Percentiles rank a stretch among this genome's conserved stretches.
These are phyloP conservation scores for Nomada fabriciana DNA, from an alignment of 2,888 invertebrate species.

Conservation along the genomic window DNA sequence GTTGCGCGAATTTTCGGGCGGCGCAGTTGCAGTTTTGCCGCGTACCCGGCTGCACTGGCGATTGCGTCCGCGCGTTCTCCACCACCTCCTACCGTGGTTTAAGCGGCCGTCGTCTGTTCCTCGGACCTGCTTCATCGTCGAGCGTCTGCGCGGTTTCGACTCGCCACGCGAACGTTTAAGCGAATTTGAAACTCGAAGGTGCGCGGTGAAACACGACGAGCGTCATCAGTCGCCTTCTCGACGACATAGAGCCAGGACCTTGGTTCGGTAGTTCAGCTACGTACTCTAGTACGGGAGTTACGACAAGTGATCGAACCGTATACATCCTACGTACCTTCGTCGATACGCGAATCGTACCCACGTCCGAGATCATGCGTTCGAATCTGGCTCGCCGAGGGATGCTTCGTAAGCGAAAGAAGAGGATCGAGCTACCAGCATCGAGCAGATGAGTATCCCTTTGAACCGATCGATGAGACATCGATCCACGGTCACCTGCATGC, in stretches of 20 bases:
- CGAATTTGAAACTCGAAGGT: slow-evolving; percentile 25
- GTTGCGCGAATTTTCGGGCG: slow-evolving; percentile 59
- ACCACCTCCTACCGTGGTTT: slow-evolving; percentile 28
- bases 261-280: too few relatives aligned
- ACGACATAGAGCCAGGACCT: background rate
- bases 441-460: slow-evolving; percentile 70
- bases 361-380: background rate
- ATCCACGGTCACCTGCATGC: slow-evolving; percentile 2
- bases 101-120: slow-evolving; percentile 19
- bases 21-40: slow-evolving; percentile 69
- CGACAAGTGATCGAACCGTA: background rate
- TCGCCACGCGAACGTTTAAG: slow-evolving; percentile 18
- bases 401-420: background rate
- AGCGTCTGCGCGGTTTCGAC: slow-evolving; percentile 25
- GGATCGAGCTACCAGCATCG: slow-evolving; percentile 4
- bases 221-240: background rate
- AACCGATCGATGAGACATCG: slow-evolving; percentile 19
- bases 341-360: background rate
- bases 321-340: too few relatives aligned
- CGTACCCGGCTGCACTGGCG: slow-evolving; percentile 51
- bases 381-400: background rate
- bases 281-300: background rate
- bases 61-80: slow-evolving; percentile 11
- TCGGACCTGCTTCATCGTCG: background rate
- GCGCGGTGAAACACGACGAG: slow-evolving; percentile 11